Evolutionary conservation across 2,113 vertebrate genomes (phyloP).

Genomic region (Mixornis gularis): DNA sequence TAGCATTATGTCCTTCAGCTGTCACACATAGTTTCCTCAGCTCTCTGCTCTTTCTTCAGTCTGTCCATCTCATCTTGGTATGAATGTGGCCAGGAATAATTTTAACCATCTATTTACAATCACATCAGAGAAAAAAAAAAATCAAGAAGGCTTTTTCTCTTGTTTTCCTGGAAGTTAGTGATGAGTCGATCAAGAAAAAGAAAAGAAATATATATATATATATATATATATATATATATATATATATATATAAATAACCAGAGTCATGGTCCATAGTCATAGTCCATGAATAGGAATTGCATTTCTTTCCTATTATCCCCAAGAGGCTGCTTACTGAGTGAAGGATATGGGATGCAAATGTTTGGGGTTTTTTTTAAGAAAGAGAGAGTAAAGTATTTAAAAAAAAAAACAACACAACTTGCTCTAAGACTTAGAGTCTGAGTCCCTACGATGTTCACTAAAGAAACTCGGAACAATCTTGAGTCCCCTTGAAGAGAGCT

Average conservation of each 20-base stretch:
- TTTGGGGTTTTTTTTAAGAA: background rate
- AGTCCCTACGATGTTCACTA: background rate
- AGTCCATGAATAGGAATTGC: background rate
- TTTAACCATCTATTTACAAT: background rate
- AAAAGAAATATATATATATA: too few relatives aligned
- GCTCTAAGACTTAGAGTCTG: background rate
- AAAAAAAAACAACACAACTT: too few relatives aligned
- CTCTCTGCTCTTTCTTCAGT: background rate
- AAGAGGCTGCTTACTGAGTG: background rate
- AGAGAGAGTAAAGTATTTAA: background rate
- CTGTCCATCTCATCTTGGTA: background rate
- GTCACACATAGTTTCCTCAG: background rate
- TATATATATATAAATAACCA: too few relatives aligned
- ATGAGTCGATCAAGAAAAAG: background rate
- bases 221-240: too few relatives aligned
- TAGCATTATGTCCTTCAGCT: background rate
- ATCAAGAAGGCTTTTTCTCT: background rate
- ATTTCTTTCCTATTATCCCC: background rate
- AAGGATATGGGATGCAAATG: background rate
- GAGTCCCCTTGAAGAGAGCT: background rate
- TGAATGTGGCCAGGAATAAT: background rate
- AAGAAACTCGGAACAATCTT: background rate
- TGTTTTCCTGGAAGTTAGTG: background rate
- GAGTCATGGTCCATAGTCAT: fast-evolving
- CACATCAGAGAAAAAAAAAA: background rate